Evolutionary conservation across 2,888 invertebrate genomes (phyloP), one percentile per base, ranked within the genome.

Genomic region (Cheilosia urbana): DNA sequence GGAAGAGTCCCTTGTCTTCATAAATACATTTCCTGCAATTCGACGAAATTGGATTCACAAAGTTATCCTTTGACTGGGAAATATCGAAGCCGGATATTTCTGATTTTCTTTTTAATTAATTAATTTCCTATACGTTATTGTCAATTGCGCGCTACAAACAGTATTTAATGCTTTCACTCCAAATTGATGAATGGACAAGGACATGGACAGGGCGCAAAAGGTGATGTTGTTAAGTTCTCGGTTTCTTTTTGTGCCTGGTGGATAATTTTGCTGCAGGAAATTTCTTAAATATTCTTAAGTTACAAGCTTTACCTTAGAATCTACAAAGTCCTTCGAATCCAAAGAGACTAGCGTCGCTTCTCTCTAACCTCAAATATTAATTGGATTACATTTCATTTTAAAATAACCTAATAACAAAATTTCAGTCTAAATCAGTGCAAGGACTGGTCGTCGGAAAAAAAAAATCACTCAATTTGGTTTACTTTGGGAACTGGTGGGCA

Each of bases 361-460:
- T 27, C n/a, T 42, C 21, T 60, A 42, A 40, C 27, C 60, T 42
- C 24, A 27, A 24, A 42, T 11, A 42, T n/a, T 60, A 72, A 72
- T 72, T 62, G 27, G 40, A 60, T 62, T 51, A 72, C 51, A 42
- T 51, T 60, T 40, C 24, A 1, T 24, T 60, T 40, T 15, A 40
- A 51, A 60, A 51, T 17, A 40, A 60, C 4, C 24, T 47, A 37
- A 30, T 6, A 11, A 2, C 0, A 11, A 34, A 3, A 34, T 37
- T 13, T 37, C 13, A 37, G 3, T 13, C 13, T 37, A 37, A 13
- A 37, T 37, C 13, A 37, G 2, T 9, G 11, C 34, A 47, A 42
- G 13, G 24, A 57, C 4, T 9, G 40, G 60, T 19, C 37, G 37
- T 19, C 47, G 47, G 57, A 69, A 58, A 4, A 47, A 24, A 24